Base-by-base conservation (phyloP, 2,797 vertebrate genomes). In the Tokudaia tokunoshimensis region DNA sequence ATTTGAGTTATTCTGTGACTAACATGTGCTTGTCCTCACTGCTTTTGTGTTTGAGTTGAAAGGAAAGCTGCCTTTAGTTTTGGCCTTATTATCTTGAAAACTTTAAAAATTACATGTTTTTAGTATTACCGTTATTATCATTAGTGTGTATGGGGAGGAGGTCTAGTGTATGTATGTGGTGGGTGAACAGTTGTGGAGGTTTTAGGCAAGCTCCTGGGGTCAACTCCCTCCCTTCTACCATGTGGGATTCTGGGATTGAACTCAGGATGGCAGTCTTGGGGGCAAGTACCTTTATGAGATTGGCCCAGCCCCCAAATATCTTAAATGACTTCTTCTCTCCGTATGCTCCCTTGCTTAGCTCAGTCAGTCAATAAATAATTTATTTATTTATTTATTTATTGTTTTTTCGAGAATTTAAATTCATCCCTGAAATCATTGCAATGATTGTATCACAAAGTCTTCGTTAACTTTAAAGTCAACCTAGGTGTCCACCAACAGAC, bases 41-140 rank as follows among this genome's bases (percentile, higher is more conserved):
- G 74, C 20, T 29, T 88, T 96, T 81, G 47, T 55, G 70, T 84
- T 67, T 95, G 24, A 76, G 19, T 92, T 94, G 92, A 76, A 63
- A 93, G 47, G 92, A 87, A 94, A 94, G 10, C 6, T n/a, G 20
- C 1, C 8, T n/a, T 24, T 34, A 50, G 63, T 80, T n/a, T 50
- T 7, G 24, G 12, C 26, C 11, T 94, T 47, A 65, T 22, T 89
- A 84, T 74, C 34, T 92, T 90, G 55, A 57, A 88, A 88, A 55
- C 1, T 20, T 86, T 52, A 70, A 22, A 70, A n/a, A 70, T 24
- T 2, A 24, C 3, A n/a, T 5, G 24, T 67, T 31, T 50, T 52
- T n/a, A n/a, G 6, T 86, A 70, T 70, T n/a, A 70, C n/a, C 2
- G 26, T 26, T 47, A 13, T 47, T 47, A 65, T 83, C 41, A 41